Conservation (phyloP, 2,113 vertebrate species). For the Otocyon megalotis region DNA sequence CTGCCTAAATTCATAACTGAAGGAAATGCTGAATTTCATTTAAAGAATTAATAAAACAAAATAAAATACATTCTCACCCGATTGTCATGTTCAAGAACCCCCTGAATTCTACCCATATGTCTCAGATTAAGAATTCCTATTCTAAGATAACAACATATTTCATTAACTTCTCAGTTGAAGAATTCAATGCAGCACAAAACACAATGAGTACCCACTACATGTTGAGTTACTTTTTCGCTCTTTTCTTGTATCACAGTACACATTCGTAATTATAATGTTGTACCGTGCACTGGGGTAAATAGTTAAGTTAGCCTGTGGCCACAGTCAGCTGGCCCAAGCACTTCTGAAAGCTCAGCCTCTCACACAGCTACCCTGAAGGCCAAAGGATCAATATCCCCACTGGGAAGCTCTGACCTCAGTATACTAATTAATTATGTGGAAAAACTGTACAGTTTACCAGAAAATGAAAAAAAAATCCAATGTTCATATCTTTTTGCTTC, state of each 20-base stretch:
- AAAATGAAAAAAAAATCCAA: not conserved
- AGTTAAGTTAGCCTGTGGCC: not conserved
- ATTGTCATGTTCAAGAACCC: not conserved
- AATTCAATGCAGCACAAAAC: conserved; percentile 40
- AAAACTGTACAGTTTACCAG: not conserved
- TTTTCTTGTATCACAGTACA: not conserved
- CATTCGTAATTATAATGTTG: not conserved
- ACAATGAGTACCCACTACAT: not conserved
- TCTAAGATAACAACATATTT: conserved; percentile 35
- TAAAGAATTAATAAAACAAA: conserved; percentile 46
- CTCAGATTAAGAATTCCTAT: not conserved
- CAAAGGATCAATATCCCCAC: not conserved
- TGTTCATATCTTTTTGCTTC: conserved; percentile 21
- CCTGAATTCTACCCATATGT: not conserved
- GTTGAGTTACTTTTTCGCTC: not conserved
- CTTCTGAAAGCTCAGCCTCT: not conserved
- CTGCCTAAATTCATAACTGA: conserved; percentile 1
- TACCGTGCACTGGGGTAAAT: not conserved
- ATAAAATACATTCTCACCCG: not conserved
- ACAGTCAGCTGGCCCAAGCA: not conserved
- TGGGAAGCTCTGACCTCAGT: conserved; percentile 41
- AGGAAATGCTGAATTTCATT: conserved; percentile 42
- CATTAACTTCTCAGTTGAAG: conserved; percentile 41
- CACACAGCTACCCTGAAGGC: not conserved
- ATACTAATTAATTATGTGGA: conserved; percentile 33